phyloP scores from a whole-genome alignment of 2,113 vertebrate species.

The Neomonachus schauinslandi region DNA sequence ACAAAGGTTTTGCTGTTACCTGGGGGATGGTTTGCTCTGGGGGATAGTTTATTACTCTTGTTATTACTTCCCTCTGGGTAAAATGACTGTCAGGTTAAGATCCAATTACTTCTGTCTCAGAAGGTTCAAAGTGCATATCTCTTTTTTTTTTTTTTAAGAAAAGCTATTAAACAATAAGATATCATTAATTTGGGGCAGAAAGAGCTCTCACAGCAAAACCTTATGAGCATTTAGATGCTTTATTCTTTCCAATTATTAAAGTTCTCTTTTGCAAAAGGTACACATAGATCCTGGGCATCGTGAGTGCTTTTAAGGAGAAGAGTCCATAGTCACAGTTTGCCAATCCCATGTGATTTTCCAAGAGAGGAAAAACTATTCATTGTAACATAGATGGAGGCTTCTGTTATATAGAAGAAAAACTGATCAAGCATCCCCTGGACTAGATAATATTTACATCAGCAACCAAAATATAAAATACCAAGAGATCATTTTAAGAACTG shows the following conservation, averaged over 20 bases:
- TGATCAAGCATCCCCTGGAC: neutral
- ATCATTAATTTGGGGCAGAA: neutral
- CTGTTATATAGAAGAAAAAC: neutral
- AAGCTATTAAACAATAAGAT: neutral
- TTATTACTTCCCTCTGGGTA: neutral
- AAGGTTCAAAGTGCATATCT: neutral
- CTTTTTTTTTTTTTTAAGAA: neutral
- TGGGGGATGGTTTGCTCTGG: neutral
- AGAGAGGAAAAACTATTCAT: neutral
- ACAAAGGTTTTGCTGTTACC: neutral
- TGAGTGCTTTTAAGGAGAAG: neutral
- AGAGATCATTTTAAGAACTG: neutral
- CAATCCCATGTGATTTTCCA: neutral
- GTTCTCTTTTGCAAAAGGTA: neutral
- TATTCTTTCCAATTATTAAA: constrained; percentile 32
- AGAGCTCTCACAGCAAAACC: constrained; percentile 39
- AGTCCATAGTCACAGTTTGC: neutral
- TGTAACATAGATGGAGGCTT: neutral
- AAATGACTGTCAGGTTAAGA: neutral
- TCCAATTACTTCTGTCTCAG: neutral
- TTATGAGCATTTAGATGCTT: neutral
- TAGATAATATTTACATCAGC: neutral
- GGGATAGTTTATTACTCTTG: neutral
- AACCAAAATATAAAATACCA: neutral
- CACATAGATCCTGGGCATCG: neutral